Base-by-base conservation (phyloP, 2,888 invertebrate species). In the Prosapia bicincta region DNA sequence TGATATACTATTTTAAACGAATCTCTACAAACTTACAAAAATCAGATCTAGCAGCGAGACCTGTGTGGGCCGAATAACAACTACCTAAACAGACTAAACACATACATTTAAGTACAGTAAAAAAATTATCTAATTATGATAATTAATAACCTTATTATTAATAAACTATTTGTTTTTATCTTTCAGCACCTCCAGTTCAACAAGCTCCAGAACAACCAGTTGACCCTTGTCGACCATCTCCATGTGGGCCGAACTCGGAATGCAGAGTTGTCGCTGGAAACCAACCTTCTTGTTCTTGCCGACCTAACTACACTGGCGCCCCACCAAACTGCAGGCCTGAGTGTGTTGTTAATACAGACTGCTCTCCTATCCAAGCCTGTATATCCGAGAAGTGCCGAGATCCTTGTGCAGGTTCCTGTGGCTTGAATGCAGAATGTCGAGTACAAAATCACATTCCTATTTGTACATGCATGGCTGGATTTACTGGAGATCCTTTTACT, bases 401-500 rank as follows among this genome's bases (percentile, higher is more conserved):
- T 80, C 87, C 87, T 3, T 88, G 87, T 79, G 83, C 83, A 26
- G 86, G 86, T 13, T 85, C 85, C 24, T 87, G 87, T 82, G 88
- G 87, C 15, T 82, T 85, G n/a, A 84, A 85, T 79, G 86, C 87
- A n/a, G 82, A 84, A 73, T 88, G 87, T 80, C 80, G 83, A 38
- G 85, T 86, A 26, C 83, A 81, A 79, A 86, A 85, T 81, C 85
- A 86, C 78, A 84, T 85, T 28, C 86, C 86, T 10, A 84, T 84
- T 65, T 87, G 88, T 79, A 86, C 86, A 26, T 92, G 92, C 82
- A 86, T 87, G 2, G 83, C 84, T 74, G 90, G 90, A 68, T 89
- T 88, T 82, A 89, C 89, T 75, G 95, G 95, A 54, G 91, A 94
- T 88, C 92, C 94, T 38, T 93, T 94, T 82, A 88, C 89, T 38